Conservation (phyloP, 1,140 invertebrate genomes). For the Galendromus occidentalis region DNA sequence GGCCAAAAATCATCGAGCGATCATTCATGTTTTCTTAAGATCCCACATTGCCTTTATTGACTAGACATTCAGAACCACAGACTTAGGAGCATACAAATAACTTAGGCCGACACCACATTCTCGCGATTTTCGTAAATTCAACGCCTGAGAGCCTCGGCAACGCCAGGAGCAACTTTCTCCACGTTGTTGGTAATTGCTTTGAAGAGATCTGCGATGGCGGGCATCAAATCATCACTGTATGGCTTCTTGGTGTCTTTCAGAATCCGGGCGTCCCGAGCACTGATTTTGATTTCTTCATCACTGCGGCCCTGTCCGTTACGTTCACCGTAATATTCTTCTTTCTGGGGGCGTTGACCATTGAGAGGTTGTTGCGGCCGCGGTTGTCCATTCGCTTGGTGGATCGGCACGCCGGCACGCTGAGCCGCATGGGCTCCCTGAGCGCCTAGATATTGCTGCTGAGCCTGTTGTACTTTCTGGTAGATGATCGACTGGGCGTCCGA, state of each 20-base stretch:
- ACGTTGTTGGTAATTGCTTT: background rate
- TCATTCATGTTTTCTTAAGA: no score
- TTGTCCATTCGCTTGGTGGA: background rate
- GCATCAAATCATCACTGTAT: background rate
- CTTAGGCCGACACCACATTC: no score
- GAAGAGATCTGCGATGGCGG: background rate
- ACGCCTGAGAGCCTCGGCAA: background rate
- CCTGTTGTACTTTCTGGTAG: constrained; percentile 8
- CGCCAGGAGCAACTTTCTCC: background rate
- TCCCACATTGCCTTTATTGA: no score
- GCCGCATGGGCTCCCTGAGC: background rate
- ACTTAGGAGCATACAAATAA: no score
- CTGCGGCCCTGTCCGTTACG: background rate
- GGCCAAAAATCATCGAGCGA: no score
- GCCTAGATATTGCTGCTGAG: background rate
- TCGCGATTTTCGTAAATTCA: background rate
- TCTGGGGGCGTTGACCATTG: background rate
- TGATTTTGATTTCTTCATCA: background rate
- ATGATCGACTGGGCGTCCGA: background rate
- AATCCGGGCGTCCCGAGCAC: background rate
- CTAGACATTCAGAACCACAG: no score
- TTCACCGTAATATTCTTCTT: background rate
- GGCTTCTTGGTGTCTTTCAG: constrained; percentile 8
- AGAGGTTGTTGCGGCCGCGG: background rate
- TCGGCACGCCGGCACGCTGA: background rate